These are phyloP conservation scores for Sarcophaga bullata DNA, from an alignment of 1,140 invertebrate species.

Conservation along the genomic window DNA sequence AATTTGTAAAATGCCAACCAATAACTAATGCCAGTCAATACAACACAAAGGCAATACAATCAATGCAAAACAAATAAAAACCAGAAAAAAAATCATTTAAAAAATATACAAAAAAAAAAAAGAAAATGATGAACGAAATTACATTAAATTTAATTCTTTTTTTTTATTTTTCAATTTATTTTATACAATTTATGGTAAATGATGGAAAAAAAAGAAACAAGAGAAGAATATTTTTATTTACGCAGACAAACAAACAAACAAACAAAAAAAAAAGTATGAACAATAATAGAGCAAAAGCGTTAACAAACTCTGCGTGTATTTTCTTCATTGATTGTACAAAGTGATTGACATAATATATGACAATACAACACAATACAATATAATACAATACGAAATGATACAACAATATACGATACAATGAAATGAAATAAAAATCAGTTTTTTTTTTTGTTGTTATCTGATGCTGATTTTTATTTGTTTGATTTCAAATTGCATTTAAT, in stretches of 20 bases:
- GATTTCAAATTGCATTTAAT: background rate
- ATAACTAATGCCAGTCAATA: conserved; percentile 1
- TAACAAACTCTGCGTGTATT: background rate
- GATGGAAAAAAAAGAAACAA: background rate
- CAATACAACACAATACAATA: too few species aligned
- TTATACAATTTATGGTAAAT: too few species aligned
- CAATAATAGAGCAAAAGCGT: background rate
- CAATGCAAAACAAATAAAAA: too few species aligned
- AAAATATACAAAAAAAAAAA: too few species aligned
- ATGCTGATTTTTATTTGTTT: too few species aligned
- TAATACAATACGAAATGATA: too few species aligned
- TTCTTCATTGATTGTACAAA: conserved; percentile 5
- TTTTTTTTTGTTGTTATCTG: too few species aligned
- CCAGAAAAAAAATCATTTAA: too few species aligned
- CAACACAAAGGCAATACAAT: background rate
- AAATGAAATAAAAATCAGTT: too few species aligned
- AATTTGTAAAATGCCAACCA: conserved; percentile 14
- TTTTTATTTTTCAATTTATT: background rate
- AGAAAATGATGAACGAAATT: background rate
- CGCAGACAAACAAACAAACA: background rate
- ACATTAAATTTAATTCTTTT: conserved; percentile 7
- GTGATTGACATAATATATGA: conserved; percentile 4
- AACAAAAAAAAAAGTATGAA: background rate
- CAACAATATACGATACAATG: too few species aligned
- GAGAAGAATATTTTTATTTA: background rate